Evolutionary conservation across 1,140 invertebrate species (phyloP).

Genomic region (Phymastichus coffea): DNA sequence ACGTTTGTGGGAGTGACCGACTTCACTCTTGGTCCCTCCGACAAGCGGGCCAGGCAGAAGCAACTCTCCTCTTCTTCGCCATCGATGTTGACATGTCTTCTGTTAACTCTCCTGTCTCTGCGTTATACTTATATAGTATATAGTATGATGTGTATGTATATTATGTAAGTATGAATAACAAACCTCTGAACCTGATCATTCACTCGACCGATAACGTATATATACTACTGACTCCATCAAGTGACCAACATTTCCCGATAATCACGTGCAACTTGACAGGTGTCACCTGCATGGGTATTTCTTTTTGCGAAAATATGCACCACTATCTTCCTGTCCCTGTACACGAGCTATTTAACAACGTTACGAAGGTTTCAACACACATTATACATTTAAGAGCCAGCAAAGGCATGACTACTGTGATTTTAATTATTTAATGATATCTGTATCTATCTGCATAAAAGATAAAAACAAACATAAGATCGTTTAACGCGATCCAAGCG

Average conservation of each 20-base stretch:
- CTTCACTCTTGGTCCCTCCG: slow-evolving; percentile 55
- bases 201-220: too few species aligned
- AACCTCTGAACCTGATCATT: neutral
- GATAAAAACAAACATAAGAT: slow-evolving; percentile 43
- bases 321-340: slow-evolving; percentile 38
- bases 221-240: too few species aligned
- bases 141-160: neutral
- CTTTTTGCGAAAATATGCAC: slow-evolving; percentile 18
- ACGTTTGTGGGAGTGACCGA: slow-evolving; percentile 56
- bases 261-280: too few species aligned
- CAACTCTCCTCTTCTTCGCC: too few species aligned
- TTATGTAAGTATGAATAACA: slow-evolving; percentile 14
- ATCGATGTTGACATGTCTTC: neutral
- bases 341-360: slow-evolving; percentile 51
- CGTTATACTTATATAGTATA: slow-evolving; percentile 17
- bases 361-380: too few species aligned
- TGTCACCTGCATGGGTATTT: too few species aligned
- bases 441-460: slow-evolving; percentile 46
- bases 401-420: slow-evolving; percentile 59
- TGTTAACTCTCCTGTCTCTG: too few species aligned
- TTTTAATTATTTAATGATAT: slow-evolving; percentile 59
- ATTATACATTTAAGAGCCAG: slow-evolving; percentile 54
- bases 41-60: slow-evolving; percentile 50
- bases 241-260: too few species aligned
- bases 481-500: slow-evolving; percentile 32